Percentiles rank a stretch among this genome's conserved stretches.
These are phyloP conservation scores for Pelagia noctiluca DNA, from an alignment of 30 jellyfish, hydroid and myxozoan genomes.

Conservation along the genomic window DNA sequence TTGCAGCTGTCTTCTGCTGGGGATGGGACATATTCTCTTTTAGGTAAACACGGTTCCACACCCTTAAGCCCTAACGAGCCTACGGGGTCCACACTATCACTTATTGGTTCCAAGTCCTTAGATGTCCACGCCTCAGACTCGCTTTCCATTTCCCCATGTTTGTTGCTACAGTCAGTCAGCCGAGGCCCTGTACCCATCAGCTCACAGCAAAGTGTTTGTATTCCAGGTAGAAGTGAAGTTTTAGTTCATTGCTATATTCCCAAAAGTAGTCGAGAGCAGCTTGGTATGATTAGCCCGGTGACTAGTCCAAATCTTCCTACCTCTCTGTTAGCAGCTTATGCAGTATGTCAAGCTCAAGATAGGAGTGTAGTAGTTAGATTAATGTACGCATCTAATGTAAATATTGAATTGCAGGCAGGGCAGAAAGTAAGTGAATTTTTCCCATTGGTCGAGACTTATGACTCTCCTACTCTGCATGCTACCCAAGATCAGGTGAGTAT, in stretches of 20 bases:
- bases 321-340: not conserved
- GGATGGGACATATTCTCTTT: too few species aligned
- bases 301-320: not conserved
- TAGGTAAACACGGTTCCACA: too few species aligned
- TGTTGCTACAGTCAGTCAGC: not conserved
- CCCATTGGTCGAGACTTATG: not conserved
- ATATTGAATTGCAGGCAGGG: conserved; percentile 25
- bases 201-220: not conserved
- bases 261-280: not conserved
- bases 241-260: not conserved
- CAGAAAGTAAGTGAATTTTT: conserved; percentile 28
- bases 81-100: too few species aligned
- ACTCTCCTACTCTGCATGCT: not conserved
- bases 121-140: too few species aligned
- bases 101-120: too few species aligned
- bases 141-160: too few species aligned
- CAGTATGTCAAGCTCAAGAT: conserved; percentile 20
- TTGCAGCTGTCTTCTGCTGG: too few species aligned
- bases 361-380: conserved; percentile 19
- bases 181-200: conserved; percentile 26
- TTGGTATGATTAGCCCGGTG: not conserved
- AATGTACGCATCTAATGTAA: not conserved
- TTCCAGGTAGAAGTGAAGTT: conserved; percentile 15
- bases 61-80: too few species aligned
- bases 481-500: not conserved